Evolutionary conservation across 92 coral and sea anemone genomes (phyloP), one percentile per base, ranked within the genome.

Genomic region (Phenganax marumi): DNA sequence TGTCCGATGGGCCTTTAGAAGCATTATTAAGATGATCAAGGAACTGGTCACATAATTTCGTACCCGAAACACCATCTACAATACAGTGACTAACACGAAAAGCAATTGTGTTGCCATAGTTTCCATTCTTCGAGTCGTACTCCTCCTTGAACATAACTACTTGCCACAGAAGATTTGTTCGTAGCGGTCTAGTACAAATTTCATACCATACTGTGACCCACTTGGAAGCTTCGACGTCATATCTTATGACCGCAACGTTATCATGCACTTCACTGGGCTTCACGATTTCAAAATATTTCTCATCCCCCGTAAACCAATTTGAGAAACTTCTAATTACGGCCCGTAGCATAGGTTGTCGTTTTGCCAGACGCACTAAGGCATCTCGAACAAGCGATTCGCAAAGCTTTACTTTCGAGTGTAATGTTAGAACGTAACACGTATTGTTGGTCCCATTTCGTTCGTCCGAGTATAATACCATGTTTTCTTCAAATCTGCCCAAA

Each of bases 401-500:
- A 24, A 66, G 72, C 8, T 33, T 25, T 49, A 8, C 49, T 66
- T 66, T 66, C 72, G 72, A 66, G 49, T 33, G 50, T 17, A 66
- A 66, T 0, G 50, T 66, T 49, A 33, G 26, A 2, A 66, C 49
- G 43, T 66, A 66, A 66, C 72, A 66, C 26, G n/a, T 25, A 49
- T 66, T 66, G 26, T 47, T 66, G 49, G 50, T 25, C 0, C 72
- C 72, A 11, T 66, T 16, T 10, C 72, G 72, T 66, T 66, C 72
- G 8, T 66, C 17, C 1, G 49, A 13, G 14, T 25, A 25, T 66
- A 66, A 12, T 49, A 25, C 50, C 49, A 66, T 25, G 17, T 0
- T 25, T 66, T 66, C 72, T 66, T 66, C 72, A 66, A 66, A 66
- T 19, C 24, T 66, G 50, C 72, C 72, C 72, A 66, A 66, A 24